Base-by-base conservation (phyloP, 2,113 vertebrate species). In the Proteles cristata region DNA sequence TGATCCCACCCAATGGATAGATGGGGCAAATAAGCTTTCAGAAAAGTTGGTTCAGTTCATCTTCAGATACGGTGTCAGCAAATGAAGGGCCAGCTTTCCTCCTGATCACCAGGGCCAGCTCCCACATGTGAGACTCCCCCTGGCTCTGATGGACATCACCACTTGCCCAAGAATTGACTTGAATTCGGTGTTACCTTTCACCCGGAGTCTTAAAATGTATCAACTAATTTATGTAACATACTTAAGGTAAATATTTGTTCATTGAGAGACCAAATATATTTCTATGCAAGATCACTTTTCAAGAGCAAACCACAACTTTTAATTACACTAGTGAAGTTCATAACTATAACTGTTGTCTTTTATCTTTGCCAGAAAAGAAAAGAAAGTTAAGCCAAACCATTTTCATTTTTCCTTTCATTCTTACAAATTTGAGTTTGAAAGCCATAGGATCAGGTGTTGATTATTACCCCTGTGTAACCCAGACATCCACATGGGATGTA, bases 31-130 rank as follows among this genome's bases (percentile, higher is more conserved):
- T 94, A 92, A 98, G 97, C 81, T 99, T 99, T 16, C 98, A 98
- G 69, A 99, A 98, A 79, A 99, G 98, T 14, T 98, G 98, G 80
- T 99, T 98, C 33, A 98, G 97, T 93, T 99, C 99, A 2, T 99
- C 98, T 98, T 99, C 99, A 81, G 99, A 99, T 90, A 98, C 98
- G 94, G 98, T 97, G 11, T 99, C 99, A 28, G 98, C 98, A 91
- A 99, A 99, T 0, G 96, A 97, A 83, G 97, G 98, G 69, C 98
- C 95, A 63, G 99, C 99, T 98, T 73, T 73, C 73, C 21, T 15
- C 12, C 73, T 8, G 25, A 43, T 12, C 12, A 45, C 73, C 12
- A 45, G 73, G 14, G 3, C 43, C 71, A 43, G 35, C 39, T 73
- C 71, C 71, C 43, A 16, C 43, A 4, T 48, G 14, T 25, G 25